Evolutionary conservation across 2,113 vertebrate genomes (phyloP).

Genomic region (Syngnathoides biaculeatus): DNA sequence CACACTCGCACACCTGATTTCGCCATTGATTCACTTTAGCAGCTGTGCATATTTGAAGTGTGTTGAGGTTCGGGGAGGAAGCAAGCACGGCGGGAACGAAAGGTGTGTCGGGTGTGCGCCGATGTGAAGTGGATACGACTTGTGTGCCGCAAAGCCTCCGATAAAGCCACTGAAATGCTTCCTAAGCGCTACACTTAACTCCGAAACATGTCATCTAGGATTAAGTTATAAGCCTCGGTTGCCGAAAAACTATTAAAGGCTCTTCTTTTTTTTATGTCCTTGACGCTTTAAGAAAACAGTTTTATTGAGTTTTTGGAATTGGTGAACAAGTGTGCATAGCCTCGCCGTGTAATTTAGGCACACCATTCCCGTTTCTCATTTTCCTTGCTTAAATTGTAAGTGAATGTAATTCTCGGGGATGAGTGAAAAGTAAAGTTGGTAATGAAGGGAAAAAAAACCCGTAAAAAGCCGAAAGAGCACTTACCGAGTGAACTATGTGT

Average conservation of each 20-base stretch:
- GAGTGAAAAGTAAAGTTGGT: conserved; percentile 30
- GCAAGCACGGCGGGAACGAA: neutral
- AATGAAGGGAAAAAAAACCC: conserved; percentile 45
- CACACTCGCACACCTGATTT: neutral
- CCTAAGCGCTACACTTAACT: conserved; percentile 43
- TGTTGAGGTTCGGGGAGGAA: conserved; percentile 28
- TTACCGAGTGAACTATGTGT: conserved; percentile 54
- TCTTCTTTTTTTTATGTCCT: conserved; percentile 27
- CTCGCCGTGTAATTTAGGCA: conserved; percentile 32
- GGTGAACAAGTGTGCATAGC: conserved; percentile 39
- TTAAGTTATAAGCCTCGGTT: conserved; percentile 34
- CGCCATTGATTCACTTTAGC: conserved; percentile 36
- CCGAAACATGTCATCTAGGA: conserved; percentile 41
- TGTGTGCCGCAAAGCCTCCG: conserved; percentile 23
- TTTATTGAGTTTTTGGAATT: conserved; percentile 27
- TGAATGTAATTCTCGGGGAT: conserved; percentile 7
- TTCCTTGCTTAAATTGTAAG: conserved; percentile 41
- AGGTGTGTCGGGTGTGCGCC: neutral
- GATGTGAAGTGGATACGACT: conserved; percentile 18
- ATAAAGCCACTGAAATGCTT: conserved; percentile 39
- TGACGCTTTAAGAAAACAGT: conserved; percentile 29
- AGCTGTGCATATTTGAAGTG: conserved; percentile 38
- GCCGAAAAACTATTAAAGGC: conserved; percentile 38
- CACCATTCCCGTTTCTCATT: conserved; percentile 53
- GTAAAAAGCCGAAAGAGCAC: conserved; percentile 51